These are phyloP conservation scores for Acrocyrtus sp. DNA, from an alignment of 2,888 invertebrate species.

Conservation along the genomic window DNA sequence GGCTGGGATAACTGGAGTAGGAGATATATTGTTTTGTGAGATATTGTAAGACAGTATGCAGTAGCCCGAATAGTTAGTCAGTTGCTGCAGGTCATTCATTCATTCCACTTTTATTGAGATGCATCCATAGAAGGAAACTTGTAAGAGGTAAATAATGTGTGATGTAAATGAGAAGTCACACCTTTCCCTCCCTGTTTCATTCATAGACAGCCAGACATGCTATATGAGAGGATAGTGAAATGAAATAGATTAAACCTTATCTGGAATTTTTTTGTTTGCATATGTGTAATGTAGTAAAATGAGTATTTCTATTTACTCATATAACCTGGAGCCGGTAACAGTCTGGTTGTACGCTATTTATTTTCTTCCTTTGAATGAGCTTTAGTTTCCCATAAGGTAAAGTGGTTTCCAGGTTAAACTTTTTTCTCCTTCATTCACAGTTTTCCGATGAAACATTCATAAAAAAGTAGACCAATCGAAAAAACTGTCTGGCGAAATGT, in stretches of 20 bases:
- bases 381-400: constrained; percentile 2
- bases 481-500: not conserved
- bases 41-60: too few species aligned
- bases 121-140: constrained; percentile 1
- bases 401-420: not conserved
- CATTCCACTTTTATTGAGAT: not conserved
- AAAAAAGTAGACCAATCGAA: too few species aligned
- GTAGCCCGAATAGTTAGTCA: constrained; percentile 8
- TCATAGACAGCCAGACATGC: not conserved
- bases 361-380: constrained; percentile 7
- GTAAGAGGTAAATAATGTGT: not conserved
- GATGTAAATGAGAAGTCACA: constrained; percentile 10
- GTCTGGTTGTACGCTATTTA: constrained; percentile 1
- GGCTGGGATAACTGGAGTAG: not conserved
- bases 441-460: not conserved
- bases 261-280: too few species aligned
- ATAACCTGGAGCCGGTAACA: constrained; percentile 25
- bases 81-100: constrained; percentile 15
- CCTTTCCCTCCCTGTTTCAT: not conserved
- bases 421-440: not conserved
- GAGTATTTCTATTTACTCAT: not conserved
- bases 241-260: not conserved
- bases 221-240: not conserved
- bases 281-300: too few species aligned
- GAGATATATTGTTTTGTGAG: constrained; percentile 39